Percentiles rank a stretch among this genome's conserved stretches.
Conservation (phyloP, 92 coral and sea anemone species). For the Parazoanthus atlanticus region DNA sequence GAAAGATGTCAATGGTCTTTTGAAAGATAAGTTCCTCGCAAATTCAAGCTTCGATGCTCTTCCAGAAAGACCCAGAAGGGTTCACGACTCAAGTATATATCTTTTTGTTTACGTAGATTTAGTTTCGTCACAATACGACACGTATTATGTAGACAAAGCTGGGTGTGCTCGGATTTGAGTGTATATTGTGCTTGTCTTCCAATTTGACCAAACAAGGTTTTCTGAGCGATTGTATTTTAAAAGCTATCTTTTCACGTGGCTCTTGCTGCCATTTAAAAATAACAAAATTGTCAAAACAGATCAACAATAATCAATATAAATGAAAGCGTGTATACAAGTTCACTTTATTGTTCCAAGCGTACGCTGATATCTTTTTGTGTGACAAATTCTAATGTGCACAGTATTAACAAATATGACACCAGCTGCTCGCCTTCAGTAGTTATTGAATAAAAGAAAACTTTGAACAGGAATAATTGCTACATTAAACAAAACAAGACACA, state of each 20-base stretch:
- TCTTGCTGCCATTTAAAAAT: not conserved
- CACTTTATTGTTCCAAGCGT: not conserved
- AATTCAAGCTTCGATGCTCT: not conserved
- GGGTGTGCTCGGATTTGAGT: not conserved
- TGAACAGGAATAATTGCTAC: too few species aligned
- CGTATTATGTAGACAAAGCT: not conserved
- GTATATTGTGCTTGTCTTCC: not conserved
- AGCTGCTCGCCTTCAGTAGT: too few species aligned
- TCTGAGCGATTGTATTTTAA: not conserved
- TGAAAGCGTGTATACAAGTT: not conserved
- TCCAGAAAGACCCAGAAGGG: not conserved
- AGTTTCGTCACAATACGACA: constrained; percentile 3
- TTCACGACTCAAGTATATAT: not conserved
- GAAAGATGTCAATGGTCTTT: not conserved
- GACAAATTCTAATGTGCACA: too few species aligned
- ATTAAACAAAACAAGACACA: too few species aligned
- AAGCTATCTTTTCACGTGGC: not conserved
- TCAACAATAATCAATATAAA: not conserved
- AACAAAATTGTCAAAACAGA: not conserved
- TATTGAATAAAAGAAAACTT: too few species aligned
- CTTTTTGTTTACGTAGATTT: not conserved
- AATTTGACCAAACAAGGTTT: constrained; percentile 23
- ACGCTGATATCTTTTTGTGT: not conserved
- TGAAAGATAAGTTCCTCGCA: not conserved
- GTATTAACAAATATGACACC: too few species aligned